A percentile compares a stretch with the other conserved stretches of the same genome.
These are phyloP conservation scores for Micropterix aruncella DNA, from an alignment of 2,888 invertebrate species.

Conservation along the genomic window DNA sequence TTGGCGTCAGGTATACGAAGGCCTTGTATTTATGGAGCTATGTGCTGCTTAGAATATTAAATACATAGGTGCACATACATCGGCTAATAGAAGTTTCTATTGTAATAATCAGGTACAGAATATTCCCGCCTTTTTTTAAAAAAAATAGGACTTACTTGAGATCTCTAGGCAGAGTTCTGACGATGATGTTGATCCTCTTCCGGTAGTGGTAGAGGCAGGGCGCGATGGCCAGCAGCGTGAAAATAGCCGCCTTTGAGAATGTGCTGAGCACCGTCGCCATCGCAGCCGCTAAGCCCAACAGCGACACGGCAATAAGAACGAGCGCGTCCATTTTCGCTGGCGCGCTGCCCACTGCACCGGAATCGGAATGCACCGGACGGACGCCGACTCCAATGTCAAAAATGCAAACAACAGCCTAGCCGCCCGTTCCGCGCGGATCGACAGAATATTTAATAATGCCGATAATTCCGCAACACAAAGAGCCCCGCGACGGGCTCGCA, in stretches of 20 bases:
- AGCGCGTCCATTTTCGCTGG: constrained; percentile 38
- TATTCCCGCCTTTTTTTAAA: too few relatives aligned
- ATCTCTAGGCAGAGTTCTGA: constrained; percentile 52
- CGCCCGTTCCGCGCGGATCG: background rate
- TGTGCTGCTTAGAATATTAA: too few relatives aligned
- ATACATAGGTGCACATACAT: too few relatives aligned
- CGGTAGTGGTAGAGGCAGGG: constrained; percentile 41
- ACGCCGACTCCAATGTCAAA: background rate
- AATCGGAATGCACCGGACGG: background rate
- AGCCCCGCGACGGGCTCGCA: too few relatives aligned
- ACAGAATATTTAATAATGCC: too few relatives aligned
- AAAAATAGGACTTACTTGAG: constrained; percentile 51
- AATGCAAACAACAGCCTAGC: background rate
- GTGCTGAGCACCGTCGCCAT: constrained; percentile 44
- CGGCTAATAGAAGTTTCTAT: too few relatives aligned
- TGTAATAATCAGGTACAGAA: too few relatives aligned
- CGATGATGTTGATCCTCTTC: constrained; percentile 43
- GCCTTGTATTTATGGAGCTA: too few relatives aligned
- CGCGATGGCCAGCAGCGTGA: constrained; percentile 41
- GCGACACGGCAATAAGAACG: constrained; percentile 34
- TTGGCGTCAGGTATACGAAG: too few relatives aligned
- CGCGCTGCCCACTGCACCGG: background rate
- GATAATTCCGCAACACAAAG: too few relatives aligned
- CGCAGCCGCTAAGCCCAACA: constrained; percentile 38
- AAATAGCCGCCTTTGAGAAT: constrained; percentile 58